These are phyloP conservation scores for Leptinotarsa undecemlineata DNA, from an alignment of 1,140 invertebrate genomes.

Conservation along the genomic window DNA sequence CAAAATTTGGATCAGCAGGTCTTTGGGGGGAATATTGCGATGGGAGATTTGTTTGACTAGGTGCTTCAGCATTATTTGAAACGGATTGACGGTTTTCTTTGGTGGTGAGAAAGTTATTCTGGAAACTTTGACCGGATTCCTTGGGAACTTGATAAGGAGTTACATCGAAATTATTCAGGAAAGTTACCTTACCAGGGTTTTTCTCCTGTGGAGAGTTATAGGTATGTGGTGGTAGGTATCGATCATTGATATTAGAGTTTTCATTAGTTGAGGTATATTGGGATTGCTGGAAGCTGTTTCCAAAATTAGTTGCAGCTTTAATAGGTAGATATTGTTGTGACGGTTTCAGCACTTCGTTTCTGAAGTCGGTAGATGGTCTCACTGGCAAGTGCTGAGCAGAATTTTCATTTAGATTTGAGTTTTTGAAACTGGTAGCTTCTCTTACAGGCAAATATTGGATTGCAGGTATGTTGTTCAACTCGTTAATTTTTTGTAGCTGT, in stretches of 20 bases:
- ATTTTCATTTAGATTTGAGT: background rate
- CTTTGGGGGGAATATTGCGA: background rate
- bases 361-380: background rate
- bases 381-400: background rate
- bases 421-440: slow-evolving; percentile 14
- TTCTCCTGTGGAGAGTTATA: background rate
- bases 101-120: background rate
- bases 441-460: slow-evolving; percentile 18
- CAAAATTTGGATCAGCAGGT: background rate
- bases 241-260: background rate
- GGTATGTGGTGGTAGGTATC: too few relatives aligned
- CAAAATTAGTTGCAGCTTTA: slow-evolving; percentile 17
- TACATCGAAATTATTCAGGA: slow-evolving; percentile 2
- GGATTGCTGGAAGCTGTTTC: background rate
- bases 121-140: background rate
- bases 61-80: background rate
- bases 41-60: background rate
- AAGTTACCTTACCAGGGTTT: background rate
- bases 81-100: background rate
- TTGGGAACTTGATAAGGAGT: background rate
- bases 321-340: slow-evolving; percentile 18
- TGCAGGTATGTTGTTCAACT: background rate
- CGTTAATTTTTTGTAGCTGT: slow-evolving; percentile 7
- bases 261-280: background rate
- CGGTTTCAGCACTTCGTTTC: background rate